A percentile compares a stretch with the other conserved stretches of the same genome.
Conservation (phyloP, 2,888 invertebrate genomes). For the Lepidocyrtinus sp. region DNA sequence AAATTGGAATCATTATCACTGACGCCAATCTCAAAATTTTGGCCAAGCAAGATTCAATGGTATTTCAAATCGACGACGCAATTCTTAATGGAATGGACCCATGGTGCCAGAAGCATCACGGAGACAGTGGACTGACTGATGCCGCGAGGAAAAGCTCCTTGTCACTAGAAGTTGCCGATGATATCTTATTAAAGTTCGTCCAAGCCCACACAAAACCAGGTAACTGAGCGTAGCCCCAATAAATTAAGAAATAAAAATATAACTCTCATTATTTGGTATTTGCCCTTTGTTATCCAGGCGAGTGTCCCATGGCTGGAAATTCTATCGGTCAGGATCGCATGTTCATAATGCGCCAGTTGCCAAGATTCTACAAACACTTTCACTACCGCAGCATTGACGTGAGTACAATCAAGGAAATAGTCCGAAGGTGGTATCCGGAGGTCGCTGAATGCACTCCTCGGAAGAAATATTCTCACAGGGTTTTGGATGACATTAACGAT, state of each 20-base stretch:
- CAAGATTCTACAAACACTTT: constrained; percentile 81
- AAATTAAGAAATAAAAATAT: not conserved
- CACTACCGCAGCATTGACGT: constrained; percentile 97
- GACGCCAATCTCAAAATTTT: constrained; percentile 84
- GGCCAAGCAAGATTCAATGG: constrained; percentile 82
- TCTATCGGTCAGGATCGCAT: constrained; percentile 88
- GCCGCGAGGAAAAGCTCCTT: constrained; percentile 81
- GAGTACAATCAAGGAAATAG: constrained; percentile 81
- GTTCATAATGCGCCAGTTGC: constrained; percentile 89
- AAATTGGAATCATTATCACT: constrained; percentile 91
- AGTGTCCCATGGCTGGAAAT: constrained; percentile 89
- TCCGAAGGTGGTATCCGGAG: constrained; percentile 81
- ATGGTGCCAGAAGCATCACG: constrained; percentile 89
- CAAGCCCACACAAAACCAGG: constrained; percentile 74
- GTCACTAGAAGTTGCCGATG: constrained; percentile 80
- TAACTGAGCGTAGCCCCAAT: constrained; percentile 37
- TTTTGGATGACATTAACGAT: constrained; percentile 88
- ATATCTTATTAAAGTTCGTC: constrained; percentile 81
- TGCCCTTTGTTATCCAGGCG: constrained; percentile 72
- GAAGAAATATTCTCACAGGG: constrained; percentile 81
- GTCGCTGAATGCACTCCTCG: constrained; percentile 76
- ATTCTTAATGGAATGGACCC: constrained; percentile 84
- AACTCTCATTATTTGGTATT: not conserved
- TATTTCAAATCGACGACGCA: constrained; percentile 84
- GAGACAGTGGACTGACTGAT: constrained; percentile 85